These are phyloP conservation scores for Todus mexicanus DNA, from an alignment of 2,797 vertebrate species.

Conservation along the genomic window DNA sequence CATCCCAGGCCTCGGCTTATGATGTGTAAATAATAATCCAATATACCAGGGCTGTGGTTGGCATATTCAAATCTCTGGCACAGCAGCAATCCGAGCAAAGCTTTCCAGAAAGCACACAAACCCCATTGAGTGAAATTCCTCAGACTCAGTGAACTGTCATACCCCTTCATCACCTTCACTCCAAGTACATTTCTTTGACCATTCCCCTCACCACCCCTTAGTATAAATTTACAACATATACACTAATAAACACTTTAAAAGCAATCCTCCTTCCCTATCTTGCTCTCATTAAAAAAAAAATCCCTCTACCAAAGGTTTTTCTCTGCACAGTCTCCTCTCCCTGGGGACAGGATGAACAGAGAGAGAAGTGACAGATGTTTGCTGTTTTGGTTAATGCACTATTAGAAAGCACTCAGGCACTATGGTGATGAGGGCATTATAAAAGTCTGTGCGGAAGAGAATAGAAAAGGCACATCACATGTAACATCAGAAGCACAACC, in stretches of 20 bases:
- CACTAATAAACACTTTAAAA: not conserved
- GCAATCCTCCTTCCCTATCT: not conserved
- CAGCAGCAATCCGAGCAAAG: not conserved
- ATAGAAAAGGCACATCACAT: not conserved
- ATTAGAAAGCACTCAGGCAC: not conserved
- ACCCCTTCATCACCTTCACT: not conserved
- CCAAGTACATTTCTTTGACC: not conserved
- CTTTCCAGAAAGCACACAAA: not conserved
- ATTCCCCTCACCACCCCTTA: fast-evolving
- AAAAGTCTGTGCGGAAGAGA: not conserved
- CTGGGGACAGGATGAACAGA: not conserved
- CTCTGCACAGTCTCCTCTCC: not conserved
- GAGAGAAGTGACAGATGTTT: not conserved
- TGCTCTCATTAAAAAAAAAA: not conserved
- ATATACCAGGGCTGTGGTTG: not conserved
- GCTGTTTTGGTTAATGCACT: not conserved
- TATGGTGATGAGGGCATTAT: not conserved
- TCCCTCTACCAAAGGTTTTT: not conserved
- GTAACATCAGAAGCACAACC: not conserved
- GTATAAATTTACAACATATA: not conserved
- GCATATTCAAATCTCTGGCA: not conserved
- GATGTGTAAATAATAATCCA: not conserved
- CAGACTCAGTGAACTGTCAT: not conserved
- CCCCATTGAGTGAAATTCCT: not conserved
- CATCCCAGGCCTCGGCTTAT: not conserved